phyloP scores from a whole-genome alignment of 2,888 invertebrate species.

The Lomographa bimaculata region DNA sequence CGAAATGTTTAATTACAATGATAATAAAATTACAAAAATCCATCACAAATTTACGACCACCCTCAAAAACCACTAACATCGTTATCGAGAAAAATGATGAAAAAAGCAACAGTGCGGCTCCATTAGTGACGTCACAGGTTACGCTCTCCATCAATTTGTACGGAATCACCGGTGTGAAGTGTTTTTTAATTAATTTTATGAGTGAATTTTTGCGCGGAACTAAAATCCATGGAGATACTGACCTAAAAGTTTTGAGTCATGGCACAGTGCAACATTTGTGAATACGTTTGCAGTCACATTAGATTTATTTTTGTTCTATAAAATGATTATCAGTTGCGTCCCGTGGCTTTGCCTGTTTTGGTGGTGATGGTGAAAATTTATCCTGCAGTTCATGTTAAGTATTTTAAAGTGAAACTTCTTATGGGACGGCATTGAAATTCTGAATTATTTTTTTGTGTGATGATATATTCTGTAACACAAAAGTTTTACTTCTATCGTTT shows the following conservation, averaged over 20 bases:
- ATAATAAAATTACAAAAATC: slow-evolving; percentile 21
- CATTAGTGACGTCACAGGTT: slow-evolving; percentile 73
- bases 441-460: too few species aligned
- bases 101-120: slow-evolving; percentile 61
- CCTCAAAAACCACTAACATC: slow-evolving; percentile 43
- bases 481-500: too few species aligned
- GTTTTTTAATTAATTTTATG: slow-evolving; percentile 83
- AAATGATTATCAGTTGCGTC: too few species aligned
- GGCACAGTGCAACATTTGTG: too few species aligned
- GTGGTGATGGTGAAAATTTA: too few species aligned
- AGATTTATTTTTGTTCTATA: too few species aligned
- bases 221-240: slow-evolving; percentile 41
- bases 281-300: too few species aligned
- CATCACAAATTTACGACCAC: slow-evolving; percentile 43
- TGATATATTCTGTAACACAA: too few species aligned
- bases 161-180: slow-evolving; percentile 77
- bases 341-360: too few species aligned
- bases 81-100: slow-evolving; percentile 47
- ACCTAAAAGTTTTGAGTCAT: slow-evolving; percentile 1
- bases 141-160: slow-evolving; percentile 79
- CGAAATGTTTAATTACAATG: slow-evolving; percentile 13
- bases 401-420: too few species aligned
- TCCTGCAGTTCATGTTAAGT: too few species aligned
- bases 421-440: too few species aligned
- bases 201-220: slow-evolving; percentile 63